Percentiles rank a stretch among this genome's conserved stretches.
phyloP scores from a whole-genome alignment of 2,888 invertebrate species.

The Ypsolopha sequella region DNA sequence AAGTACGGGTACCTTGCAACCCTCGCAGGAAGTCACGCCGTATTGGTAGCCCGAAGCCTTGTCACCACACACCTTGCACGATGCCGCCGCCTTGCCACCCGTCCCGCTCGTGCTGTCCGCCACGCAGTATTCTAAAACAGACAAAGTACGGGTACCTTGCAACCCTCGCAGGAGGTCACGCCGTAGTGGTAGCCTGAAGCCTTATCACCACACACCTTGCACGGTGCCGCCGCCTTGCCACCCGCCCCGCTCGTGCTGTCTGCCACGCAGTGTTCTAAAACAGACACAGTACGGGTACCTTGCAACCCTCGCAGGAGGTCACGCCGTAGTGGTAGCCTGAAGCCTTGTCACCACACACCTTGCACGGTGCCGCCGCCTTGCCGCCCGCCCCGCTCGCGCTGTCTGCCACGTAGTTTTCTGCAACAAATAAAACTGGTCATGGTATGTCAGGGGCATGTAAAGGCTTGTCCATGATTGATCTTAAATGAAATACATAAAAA shows the following conservation, averaged over 20 bases:
- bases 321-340: constrained; percentile 97
- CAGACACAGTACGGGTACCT: constrained; percentile 75
- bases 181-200: too few relatives aligned
- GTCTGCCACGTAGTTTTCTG: constrained; percentile 75
- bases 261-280: not conserved
- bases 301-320: constrained; percentile 93
- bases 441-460: too few relatives aligned
- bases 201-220: constrained; percentile 88
- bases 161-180: too few relatives aligned
- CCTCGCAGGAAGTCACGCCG: constrained; percentile 98
- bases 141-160: too few relatives aligned
- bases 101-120: too few relatives aligned
- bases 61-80: constrained; percentile 7
- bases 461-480: not conserved
- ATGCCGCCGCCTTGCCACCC: too few relatives aligned
- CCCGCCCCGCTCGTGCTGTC: constrained; percentile 76
- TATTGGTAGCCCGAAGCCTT: constrained; percentile 91
- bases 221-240: constrained; percentile 88
- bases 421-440: constrained; percentile 7
- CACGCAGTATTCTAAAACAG: too few relatives aligned
- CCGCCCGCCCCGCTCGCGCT: constrained; percentile 83
- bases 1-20: constrained; percentile 94
- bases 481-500: too few relatives aligned
- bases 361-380: constrained; percentile 93
- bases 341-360: constrained; percentile 97